These are phyloP conservation scores for Aurelia sp. DNA, from an alignment of 30 jellyfish, hydroid and myxozoan species.

Conservation along the genomic window DNA sequence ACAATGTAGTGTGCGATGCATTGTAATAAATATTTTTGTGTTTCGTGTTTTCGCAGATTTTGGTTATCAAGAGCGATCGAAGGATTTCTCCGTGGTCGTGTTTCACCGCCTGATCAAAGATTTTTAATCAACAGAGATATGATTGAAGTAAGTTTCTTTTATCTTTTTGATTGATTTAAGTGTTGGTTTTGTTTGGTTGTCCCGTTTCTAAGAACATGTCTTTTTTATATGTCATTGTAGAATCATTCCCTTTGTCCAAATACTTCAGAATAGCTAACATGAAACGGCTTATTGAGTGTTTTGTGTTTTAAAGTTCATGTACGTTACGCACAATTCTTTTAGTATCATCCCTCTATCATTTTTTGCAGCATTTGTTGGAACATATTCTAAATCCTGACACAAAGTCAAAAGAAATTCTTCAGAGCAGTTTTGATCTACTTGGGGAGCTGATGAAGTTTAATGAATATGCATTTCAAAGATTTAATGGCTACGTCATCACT, in stretches of 20 bases:
- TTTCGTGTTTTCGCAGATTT: slow-evolving; percentile 60
- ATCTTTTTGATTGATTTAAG: neutral
- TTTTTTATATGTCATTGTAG: neutral
- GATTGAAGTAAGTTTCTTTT: slow-evolving; percentile 74
- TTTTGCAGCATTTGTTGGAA: slow-evolving; percentile 79
- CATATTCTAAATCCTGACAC: slow-evolving; percentile 85
- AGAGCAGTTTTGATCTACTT: slow-evolving; percentile 97
- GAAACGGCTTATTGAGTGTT: too few relatives aligned
- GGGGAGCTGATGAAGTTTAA: slow-evolving; percentile 99
- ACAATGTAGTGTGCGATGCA: too few relatives aligned
- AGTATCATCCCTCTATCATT: neutral
- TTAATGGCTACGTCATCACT: slow-evolving; percentile 66
- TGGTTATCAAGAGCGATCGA: slow-evolving; percentile 99
- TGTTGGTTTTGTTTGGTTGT: neutral
- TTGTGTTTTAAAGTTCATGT: too few relatives aligned
- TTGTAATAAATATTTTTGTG: neutral
- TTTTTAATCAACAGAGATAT: slow-evolving; percentile 87
- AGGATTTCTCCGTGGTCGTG: slow-evolving; percentile 98
- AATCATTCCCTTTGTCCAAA: neutral
- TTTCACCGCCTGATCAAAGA: slow-evolving; percentile 92
- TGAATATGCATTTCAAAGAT: slow-evolving; percentile 76
- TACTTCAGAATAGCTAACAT: too few relatives aligned
- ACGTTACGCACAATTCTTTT: too few relatives aligned
- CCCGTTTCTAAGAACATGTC: too few relatives aligned
- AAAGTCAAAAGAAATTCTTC: slow-evolving; percentile 93